A percentile compares a stretch with the other conserved stretches of the same genome.
Evolutionary conservation across 2,888 invertebrate genomes (phyloP).

Genomic region (Lepeophtheirus nordmannii): DNA sequence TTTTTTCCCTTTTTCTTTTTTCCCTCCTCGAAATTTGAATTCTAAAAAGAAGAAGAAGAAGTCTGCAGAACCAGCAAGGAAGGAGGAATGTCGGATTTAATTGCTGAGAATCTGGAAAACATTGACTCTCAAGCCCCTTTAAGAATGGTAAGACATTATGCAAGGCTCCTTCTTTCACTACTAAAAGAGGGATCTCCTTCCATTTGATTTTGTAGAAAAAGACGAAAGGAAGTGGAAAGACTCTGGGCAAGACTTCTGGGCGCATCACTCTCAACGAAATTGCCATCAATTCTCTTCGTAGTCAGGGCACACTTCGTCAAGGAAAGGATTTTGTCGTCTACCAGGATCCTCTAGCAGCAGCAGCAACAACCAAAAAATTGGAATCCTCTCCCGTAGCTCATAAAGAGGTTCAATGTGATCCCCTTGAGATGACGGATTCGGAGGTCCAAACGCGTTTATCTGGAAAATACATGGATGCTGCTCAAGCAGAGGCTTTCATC

Average conservation of each 20-base stretch:
- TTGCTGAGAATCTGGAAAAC: neutral
- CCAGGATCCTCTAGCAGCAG: neutral
- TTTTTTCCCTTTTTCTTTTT: no score
- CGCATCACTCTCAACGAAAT: neutral
- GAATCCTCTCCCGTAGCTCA: neutral
- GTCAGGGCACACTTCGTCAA: no score
- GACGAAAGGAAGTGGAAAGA: neutral
- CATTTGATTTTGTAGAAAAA: neutral
- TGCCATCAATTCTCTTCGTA: neutral
- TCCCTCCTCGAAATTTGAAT: no score
- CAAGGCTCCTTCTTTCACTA: no score
- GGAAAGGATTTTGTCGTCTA: neutral
- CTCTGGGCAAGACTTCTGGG: neutral
- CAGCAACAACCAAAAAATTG: no score
- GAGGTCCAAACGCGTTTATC: neutral
- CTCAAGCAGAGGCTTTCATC: no score
- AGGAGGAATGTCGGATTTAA: no score
- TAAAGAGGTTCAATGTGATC: neutral
- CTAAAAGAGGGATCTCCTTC: no score
- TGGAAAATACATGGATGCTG: neutral
- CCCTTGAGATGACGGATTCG: neutral
- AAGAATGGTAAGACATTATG: neutral
- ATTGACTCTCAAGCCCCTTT: neutral
- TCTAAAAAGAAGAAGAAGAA: no score
- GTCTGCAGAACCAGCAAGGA: no score